Base-by-base conservation (phyloP, 92 coral and sea anemone species). In the Zoanthus sansibaricus region DNA sequence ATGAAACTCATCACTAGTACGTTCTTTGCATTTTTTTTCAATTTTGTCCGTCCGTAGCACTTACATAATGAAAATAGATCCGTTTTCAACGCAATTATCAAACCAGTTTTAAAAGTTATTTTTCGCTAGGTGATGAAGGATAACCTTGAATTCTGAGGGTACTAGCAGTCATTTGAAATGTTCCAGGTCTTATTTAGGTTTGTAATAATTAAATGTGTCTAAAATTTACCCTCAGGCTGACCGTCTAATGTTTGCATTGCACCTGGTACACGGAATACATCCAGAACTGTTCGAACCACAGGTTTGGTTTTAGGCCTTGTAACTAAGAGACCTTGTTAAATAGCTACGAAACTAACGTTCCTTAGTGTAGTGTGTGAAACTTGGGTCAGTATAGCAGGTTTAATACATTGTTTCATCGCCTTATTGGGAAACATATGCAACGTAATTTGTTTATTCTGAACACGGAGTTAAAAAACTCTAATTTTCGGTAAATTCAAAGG, bases 191-290 rank as follows among this genome's bases (percentile, higher is more conserved):
- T 49, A 49, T 11, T 49, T 7, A 49, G 76, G 8, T n/a, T 9
- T 48, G 16, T 2, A 9, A 51, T 37, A 15, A 37, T 47, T 51
- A 32, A 7, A 32, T 49, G 16, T 54, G 1, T 71, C 20, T 44
- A 82, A 86, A 64, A 44, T 9, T 80, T 72, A 42, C 21, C 31
- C 58, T 5, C 78, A 96, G 99, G 99, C 99, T 68, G 98, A 97
- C 88, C 94, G 99, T 66, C 87, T 97, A 89, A 97, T 97, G 99
- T 95, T 97, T 86, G 99, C 99, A 8, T 76, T 97, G 25, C 99
- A 97, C 88, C 79, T 97, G 83, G 99, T 97, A 10, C 99, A 97
- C 73, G 99, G 99, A 14, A 95, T 96, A 88, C 94, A 94, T 48
- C 94, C 95, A n/a, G 93, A 95, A 10, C 82, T 94, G 93, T 97